These are phyloP conservation scores for Gadopsis marmoratus DNA, from an alignment of 2,797 vertebrate species.

Conservation along the genomic window DNA sequence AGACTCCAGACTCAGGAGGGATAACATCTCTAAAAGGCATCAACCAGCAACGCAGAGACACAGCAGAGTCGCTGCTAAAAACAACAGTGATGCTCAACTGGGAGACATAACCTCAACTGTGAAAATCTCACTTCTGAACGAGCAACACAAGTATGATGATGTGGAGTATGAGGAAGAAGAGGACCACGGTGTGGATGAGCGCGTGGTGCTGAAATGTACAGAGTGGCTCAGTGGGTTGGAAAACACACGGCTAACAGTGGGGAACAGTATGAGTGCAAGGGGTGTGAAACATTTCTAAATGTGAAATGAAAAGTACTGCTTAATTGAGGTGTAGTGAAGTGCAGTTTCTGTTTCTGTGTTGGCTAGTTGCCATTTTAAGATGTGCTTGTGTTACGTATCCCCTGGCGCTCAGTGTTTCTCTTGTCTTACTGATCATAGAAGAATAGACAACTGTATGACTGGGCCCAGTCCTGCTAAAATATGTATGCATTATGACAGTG, in stretches of 20 bases:
- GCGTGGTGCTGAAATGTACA: slow-evolving; percentile 87
- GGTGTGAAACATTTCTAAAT: slow-evolving; percentile 59
- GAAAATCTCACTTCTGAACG: slow-evolving; percentile 89
- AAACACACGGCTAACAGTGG: slow-evolving; percentile 70
- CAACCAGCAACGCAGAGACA: slow-evolving; percentile 37
- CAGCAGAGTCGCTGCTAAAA: slow-evolving; percentile 29
- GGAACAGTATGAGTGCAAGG: slow-evolving; percentile 22
- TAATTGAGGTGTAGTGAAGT: background rate
- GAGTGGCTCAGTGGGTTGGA: slow-evolving; percentile 92
- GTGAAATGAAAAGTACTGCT: background rate
- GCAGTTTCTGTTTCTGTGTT: background rate
- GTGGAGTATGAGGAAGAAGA: slow-evolving; percentile 90
- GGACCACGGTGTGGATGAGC: slow-evolving; percentile 76
- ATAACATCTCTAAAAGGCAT: slow-evolving; percentile 51
- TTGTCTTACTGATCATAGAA: background rate
- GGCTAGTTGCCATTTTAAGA: background rate
- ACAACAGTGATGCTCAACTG: slow-evolving; percentile 1
- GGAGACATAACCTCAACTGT: slow-evolving; percentile 78
- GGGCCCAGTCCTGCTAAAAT: background rate
- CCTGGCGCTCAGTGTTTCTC: background rate
- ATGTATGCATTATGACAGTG: background rate
- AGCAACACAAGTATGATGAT: slow-evolving; percentile 89
- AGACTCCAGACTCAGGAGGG: slow-evolving; percentile 62
- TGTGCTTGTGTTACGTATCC: background rate
- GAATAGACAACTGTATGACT: background rate